These are phyloP conservation scores for Abramis brama DNA, from an alignment of 2,113 vertebrate species.

Conservation along the genomic window DNA sequence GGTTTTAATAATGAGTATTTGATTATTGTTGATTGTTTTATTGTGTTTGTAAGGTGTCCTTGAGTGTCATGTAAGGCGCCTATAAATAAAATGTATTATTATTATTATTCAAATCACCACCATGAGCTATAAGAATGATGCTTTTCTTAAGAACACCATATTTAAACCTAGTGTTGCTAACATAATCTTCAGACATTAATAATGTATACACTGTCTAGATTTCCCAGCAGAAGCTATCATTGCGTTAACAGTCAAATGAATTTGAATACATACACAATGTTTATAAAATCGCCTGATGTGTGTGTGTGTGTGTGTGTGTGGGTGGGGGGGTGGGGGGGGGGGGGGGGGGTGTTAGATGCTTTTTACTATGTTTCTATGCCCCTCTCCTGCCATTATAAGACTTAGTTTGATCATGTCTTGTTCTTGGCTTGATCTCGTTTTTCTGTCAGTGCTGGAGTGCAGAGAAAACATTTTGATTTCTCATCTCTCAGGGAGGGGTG, in stretches of 20 bases:
- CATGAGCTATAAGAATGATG: background rate
- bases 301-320: too few relatives aligned
- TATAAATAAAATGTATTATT: too few relatives aligned
- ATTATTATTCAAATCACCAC: too few relatives aligned
- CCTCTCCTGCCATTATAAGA: background rate
- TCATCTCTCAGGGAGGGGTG: slow-evolving; percentile 22
- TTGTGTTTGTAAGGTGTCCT: too few relatives aligned
- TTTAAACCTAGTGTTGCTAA: slow-evolving; percentile 11
- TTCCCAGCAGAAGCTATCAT: slow-evolving; percentile 27
- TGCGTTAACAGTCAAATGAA: slow-evolving; percentile 36
- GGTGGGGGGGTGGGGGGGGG: too few relatives aligned
- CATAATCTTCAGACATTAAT: background rate
- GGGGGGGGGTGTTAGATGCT: background rate
- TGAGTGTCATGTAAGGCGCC: too few relatives aligned
- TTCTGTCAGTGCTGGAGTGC: background rate
- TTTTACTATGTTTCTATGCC: background rate
- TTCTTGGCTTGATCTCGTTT: slow-evolving; percentile 9
- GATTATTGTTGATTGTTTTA: too few relatives aligned
- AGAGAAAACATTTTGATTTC: slow-evolving; percentile 51
- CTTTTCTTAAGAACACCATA: background rate
- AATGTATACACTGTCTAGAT: background rate
- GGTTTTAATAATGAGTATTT: too few relatives aligned
- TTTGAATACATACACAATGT: slow-evolving; percentile 43
- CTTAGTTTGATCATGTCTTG: background rate
- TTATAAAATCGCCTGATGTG: slow-evolving; percentile 6